Base-by-base conservation (phyloP, 2,113 vertebrate genomes). In the Tursiops truncatus region DNA sequence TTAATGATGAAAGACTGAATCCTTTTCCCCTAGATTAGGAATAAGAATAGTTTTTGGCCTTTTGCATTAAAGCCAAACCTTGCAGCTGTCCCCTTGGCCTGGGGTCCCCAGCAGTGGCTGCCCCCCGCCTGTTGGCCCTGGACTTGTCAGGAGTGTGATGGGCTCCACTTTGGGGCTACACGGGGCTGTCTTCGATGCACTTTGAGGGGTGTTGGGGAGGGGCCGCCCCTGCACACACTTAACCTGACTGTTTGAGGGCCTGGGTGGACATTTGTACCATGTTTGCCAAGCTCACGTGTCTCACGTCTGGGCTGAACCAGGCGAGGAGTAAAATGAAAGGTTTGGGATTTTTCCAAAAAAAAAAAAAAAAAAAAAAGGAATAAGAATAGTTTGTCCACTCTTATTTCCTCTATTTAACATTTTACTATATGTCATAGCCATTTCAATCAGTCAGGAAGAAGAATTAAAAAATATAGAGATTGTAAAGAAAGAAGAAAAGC, bases 61-160 rank as follows among this genome's bases (percentile, higher is more conserved):
- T 98, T 97, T 98, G 98, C 98, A 98, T 98, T 98, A 98, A 94
- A 93, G 81, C 94, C 96, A 96, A 94, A 97, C 95, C 87, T 88
- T 82, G 36, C 6, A 12, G 15, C 65, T 70, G 70, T 33, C 73
- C 84, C 70, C 67, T 31, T 3, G 14, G 88, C 88, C 70, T 10
- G 0, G 41, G 77, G 50, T 12, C 28, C 62, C 50, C 7, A 6
- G 58, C 53, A 60, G n/a, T 8, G 26, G 28, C 85, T 0, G 1
- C 60, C 73, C 33, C 38, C 65, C 28, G 10, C 38, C 20, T 26
- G 62, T 26, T 1, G 6, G 68, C 67, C 81, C 62, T 2, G 31
- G 50, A 80, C 86, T 82, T 38, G 31, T 74, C 13, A 56, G 79
- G 5, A 53, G 17, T 18, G 31, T 15, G 7, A 15, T 4, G 4